These are phyloP conservation scores for Perca schrenkii DNA, from an alignment of 2,113 vertebrate genomes.

Conservation along the genomic window DNA sequence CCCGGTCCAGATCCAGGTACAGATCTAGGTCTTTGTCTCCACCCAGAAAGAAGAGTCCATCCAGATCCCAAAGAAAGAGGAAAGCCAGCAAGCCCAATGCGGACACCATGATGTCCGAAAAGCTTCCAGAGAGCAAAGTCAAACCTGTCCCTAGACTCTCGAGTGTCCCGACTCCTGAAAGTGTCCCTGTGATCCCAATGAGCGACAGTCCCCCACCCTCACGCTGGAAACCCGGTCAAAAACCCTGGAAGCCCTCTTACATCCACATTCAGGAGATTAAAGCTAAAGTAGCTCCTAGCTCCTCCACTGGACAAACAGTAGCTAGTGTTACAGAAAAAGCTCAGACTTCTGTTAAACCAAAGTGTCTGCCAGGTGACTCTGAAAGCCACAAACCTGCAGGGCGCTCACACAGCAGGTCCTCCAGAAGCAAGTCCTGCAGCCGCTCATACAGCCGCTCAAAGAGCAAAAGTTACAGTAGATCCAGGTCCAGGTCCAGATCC, in stretches of 20 bases:
- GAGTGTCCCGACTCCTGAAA: slow-evolving; percentile 79
- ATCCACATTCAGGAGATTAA: slow-evolving; percentile 93
- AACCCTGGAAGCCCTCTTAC: slow-evolving; percentile 98
- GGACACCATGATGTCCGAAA: slow-evolving; percentile 80
- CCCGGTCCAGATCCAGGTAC: slow-evolving; percentile 78
- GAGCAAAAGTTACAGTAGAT: slow-evolving; percentile 88
- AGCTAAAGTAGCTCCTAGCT: slow-evolving; percentile 82
- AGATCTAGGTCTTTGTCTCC: slow-evolving; percentile 74
- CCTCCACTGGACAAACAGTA: slow-evolving; percentile 72
- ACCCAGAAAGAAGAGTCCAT: slow-evolving; percentile 73
- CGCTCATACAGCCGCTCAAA: slow-evolving; percentile 88
- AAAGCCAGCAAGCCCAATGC: slow-evolving; percentile 79
- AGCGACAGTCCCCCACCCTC: slow-evolving; percentile 99
- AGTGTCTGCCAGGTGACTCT: slow-evolving; percentile 75
- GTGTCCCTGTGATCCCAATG: slow-evolving; percentile 90
- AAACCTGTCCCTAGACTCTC: slow-evolving; percentile 73
- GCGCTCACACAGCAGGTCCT: slow-evolving; percentile 86
- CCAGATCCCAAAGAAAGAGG: slow-evolving; percentile 83
- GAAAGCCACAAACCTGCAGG: slow-evolving; percentile 80
- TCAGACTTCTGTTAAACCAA: slow-evolving; percentile 66
- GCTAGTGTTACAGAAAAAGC: slow-evolving; percentile 72
- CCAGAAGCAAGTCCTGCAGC: slow-evolving; percentile 88
- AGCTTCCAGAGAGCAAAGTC: slow-evolving; percentile 78
- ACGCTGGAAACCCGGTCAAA: slow-evolving; percentile 97
- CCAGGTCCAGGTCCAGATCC: slow-evolving; percentile 87